Evolutionary conservation across 2,113 vertebrate genomes (phyloP), one percentile per base, ranked within the genome.

Genomic region (Eulacestoma nigropectus): DNA sequence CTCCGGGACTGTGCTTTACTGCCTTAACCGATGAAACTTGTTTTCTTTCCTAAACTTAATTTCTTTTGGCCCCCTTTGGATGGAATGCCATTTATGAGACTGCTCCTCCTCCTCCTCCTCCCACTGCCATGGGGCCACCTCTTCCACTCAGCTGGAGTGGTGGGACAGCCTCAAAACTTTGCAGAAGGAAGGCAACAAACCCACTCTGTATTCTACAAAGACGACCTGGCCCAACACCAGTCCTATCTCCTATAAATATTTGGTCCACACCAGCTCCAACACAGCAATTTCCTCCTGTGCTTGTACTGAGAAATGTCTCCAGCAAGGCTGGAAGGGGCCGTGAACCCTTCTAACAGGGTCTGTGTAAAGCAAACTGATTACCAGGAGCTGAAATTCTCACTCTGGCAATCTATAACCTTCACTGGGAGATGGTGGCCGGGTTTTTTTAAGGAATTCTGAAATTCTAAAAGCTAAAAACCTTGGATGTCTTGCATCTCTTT

Each of bases 11-110:
- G 29, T 84, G 90, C 64, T 90, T 95, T 95, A 96, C 94, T 95
- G 72, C 79, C 85, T 80, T 77, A 90, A 79, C 82, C 86, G 93
- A 93, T 86, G 79, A 93, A 97, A 91, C 75, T 96, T 93, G 72
- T 86, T 96, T 91, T 92, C 90, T 82, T 88, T 85, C 79, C 87
- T 93, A 74, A 93, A 91, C 63, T 91, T 95, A 57, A 92, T 95
- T 92, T 94, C 63, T 95, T 96, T 60, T 79, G 76, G 81, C 57
- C 41, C 30, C 12, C 18, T 87, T 76, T 94, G 84, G 70, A 72
- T 29, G 62, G 92, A 88, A 83, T 32, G 62, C 30, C 39, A 53
- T 65, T 94, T 91, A 32, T 67, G 30, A 59, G 18, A 3, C 17
- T 52, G 90, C 63, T 80, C 29, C 33, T 85, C 50, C 67, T 80